Percentiles rank a stretch among this genome's conserved stretches.
These are phyloP conservation scores for Fabriciana adippe DNA, from an alignment of 2,888 invertebrate species.

Conservation along the genomic window DNA sequence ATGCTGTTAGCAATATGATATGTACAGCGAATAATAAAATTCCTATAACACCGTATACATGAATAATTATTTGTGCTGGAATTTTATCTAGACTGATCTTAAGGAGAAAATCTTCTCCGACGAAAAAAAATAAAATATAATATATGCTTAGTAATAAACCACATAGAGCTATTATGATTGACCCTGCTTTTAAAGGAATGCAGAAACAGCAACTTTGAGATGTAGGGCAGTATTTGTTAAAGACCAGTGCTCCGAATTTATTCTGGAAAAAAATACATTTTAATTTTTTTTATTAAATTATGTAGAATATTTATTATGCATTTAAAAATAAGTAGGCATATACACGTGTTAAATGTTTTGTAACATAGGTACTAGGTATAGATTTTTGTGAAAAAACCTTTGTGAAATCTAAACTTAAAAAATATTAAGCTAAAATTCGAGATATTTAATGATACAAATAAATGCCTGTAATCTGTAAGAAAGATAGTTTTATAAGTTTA, in stretches of 20 bases:
- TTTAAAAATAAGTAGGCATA: too few species aligned
- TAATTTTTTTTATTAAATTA: too few species aligned
- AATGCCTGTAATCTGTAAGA: too few species aligned
- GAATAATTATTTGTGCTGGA: constrained; percentile 43
- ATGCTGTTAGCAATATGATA: constrained; percentile 50
- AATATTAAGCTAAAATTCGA: too few species aligned
- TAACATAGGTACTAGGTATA: too few species aligned
- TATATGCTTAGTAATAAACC: constrained; percentile 50
- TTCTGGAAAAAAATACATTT: constrained; percentile 21
- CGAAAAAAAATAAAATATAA: constrained; percentile 46
- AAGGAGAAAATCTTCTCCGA: constrained; percentile 43
- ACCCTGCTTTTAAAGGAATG: constrained; percentile 52
- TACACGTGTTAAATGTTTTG: too few species aligned
- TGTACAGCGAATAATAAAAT: constrained; percentile 50
- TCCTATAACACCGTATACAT: constrained; percentile 51
- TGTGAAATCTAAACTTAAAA: too few species aligned
- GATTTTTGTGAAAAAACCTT: too few species aligned
- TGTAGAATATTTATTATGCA: too few species aligned
- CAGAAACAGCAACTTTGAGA: constrained; percentile 51
- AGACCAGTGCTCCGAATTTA: constrained; percentile 27
- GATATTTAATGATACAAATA: too few species aligned
- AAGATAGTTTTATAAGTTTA: too few species aligned
- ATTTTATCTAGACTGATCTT: constrained; percentile 38
- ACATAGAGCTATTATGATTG: constrained; percentile 50
- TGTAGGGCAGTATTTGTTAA: constrained; percentile 47